Conservation (phyloP, 2,888 invertebrate species). For the Drosophila kambysellisi region DNA sequence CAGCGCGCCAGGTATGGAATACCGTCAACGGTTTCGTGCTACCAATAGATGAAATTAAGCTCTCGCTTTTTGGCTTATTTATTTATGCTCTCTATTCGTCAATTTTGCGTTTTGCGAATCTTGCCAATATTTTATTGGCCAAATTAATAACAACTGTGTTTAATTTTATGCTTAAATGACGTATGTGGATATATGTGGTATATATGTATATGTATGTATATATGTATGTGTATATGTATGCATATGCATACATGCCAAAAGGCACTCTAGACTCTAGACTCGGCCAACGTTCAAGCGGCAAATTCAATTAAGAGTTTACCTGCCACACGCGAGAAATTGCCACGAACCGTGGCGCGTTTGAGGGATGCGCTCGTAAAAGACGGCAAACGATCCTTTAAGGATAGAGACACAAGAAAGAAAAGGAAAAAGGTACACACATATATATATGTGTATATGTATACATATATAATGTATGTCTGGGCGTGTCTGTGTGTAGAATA, state of each 20-base stretch:
- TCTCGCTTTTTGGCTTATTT: constrained; percentile 9
- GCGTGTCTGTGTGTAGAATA: constrained; percentile 10
- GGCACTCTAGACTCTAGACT: constrained; percentile 4
- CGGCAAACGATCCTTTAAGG: constrained; percentile 32
- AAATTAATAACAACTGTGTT: constrained; percentile 29
- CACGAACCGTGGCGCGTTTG: constrained; percentile 37
- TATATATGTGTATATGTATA: background rate
- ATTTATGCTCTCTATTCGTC: background rate
- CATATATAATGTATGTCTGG: background rate
- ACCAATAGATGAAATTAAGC: constrained; percentile 40
- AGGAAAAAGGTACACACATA: constrained; percentile 8
- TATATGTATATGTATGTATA: background rate
- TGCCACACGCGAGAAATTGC: constrained; percentile 57
- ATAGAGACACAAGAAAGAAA: background rate
- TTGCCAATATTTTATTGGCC: background rate
- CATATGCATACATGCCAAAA: background rate
- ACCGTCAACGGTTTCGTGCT: background rate
- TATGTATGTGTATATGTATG: background rate
- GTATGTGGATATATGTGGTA: constrained; percentile 36
- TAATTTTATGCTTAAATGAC: constrained; percentile 16
- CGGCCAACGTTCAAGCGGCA: constrained; percentile 51
- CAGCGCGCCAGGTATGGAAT: background rate
- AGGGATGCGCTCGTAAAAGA: constrained; percentile 43
- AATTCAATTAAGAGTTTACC: constrained; percentile 72
- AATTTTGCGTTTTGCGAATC: background rate